These are phyloP conservation scores for Sebastes itinus DNA, from an alignment of 2,797 vertebrate genomes.

Conservation along the genomic window DNA sequence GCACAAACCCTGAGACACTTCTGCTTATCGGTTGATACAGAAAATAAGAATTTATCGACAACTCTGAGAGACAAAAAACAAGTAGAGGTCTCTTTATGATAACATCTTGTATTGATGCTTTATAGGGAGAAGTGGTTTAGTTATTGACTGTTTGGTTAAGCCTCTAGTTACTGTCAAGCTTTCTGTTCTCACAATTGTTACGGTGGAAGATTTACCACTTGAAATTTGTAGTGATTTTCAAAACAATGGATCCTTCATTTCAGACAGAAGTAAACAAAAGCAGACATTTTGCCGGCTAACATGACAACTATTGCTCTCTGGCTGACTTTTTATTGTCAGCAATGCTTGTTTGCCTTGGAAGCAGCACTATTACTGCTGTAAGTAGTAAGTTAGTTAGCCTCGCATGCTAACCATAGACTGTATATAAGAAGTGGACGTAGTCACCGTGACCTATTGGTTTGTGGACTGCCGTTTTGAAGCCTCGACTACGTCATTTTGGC, in stretches of 20 bases:
- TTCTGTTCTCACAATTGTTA: not conserved
- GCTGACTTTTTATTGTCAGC: no score
- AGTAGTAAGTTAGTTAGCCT: not conserved
- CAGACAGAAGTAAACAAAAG: not conserved
- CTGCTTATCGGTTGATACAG: not conserved
- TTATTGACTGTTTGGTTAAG: not conserved
- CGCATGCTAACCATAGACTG: not conserved
- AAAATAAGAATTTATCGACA: not conserved
- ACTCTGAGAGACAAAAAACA: not conserved
- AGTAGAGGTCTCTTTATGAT: not conserved
- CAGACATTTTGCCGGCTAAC: not conserved
- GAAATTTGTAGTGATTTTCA: not conserved
- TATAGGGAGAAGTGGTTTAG: not conserved
- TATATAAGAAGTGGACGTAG: no score
- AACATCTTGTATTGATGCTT: not conserved
- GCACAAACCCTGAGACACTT: not conserved
- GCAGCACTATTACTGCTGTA: not conserved
- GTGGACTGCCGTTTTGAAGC: no score
- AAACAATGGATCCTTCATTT: not conserved
- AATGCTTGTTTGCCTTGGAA: not conserved
- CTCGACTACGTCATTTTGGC: no score
- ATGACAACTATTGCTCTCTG: not conserved
- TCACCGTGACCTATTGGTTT: no score
- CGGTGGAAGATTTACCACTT: not conserved
- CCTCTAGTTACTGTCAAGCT: not conserved